These are phyloP conservation scores for Aphodius granarius DNA, from an alignment of 2,888 invertebrate genomes.

Conservation along the genomic window DNA sequence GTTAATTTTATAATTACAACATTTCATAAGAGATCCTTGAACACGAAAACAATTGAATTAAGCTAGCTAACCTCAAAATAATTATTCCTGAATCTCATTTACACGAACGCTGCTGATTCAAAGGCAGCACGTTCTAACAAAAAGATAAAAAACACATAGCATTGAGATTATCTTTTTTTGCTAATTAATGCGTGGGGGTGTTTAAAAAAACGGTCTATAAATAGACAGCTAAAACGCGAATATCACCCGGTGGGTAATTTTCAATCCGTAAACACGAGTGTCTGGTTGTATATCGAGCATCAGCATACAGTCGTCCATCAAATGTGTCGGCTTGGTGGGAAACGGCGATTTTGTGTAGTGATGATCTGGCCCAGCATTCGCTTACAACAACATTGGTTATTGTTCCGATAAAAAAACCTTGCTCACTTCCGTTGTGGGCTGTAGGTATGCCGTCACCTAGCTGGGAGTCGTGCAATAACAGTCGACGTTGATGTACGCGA, in stretches of 20 bases:
- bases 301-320: neutral
- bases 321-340: neutral
- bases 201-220: neutral
- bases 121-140: neutral
- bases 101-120: neutral
- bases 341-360: neutral
- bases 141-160: neutral
- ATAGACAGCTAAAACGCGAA: neutral
- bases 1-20: neutral
- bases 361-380: neutral
- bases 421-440: constrained; percentile 12
- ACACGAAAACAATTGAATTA: constrained; percentile 8
- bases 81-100: constrained; percentile 10
- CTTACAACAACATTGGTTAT: constrained; percentile 11
- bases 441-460: constrained; percentile 2
- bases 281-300: neutral
- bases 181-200: neutral
- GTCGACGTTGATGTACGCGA: neutral
- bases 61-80: constrained; percentile 10
- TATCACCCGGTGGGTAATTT: neutral
- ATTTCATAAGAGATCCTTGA: constrained; percentile 12
- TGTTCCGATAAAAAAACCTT: constrained; percentile 14
- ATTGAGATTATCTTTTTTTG: neutral
- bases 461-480: neutral
- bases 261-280: neutral